Conservation (phyloP, 2,888 invertebrate species). For the Chrysolina oricalcia region DNA sequence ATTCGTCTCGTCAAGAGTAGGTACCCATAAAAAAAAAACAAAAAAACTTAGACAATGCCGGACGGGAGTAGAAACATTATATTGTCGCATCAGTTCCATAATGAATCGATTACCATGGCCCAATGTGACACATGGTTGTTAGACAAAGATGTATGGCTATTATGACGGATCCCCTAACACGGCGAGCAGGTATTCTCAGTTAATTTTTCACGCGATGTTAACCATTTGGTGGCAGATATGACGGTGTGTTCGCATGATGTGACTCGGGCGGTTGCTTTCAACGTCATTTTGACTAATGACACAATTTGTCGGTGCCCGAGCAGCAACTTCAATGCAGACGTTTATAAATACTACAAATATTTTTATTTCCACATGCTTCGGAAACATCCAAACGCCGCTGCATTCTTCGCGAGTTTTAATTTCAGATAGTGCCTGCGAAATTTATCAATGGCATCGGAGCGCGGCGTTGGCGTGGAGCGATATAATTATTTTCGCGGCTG, state of each 20-base stretch:
- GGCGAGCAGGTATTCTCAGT: not conserved
- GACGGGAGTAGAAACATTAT: too few relatives aligned
- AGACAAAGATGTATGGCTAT: not conserved
- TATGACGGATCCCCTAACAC: not conserved
- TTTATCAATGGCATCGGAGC: constrained; percentile 23
- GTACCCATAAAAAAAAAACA: too few relatives aligned
- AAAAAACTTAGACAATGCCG: too few relatives aligned
- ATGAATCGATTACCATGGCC: too few relatives aligned
- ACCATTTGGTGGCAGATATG: constrained; percentile 60
- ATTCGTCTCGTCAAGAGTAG: too few relatives aligned
- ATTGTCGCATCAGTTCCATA: too few relatives aligned
- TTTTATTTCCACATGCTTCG: constrained; percentile 52
- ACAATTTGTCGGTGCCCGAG: constrained; percentile 66
- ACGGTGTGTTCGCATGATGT: constrained; percentile 61
- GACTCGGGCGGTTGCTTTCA: constrained; percentile 60
- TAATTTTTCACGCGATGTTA: constrained; percentile 23
- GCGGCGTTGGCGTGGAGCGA: constrained; percentile 9
- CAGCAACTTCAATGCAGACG: constrained; percentile 60
- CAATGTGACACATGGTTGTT: not conserved
- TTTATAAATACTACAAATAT: constrained; percentile 60
- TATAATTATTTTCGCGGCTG: constrained; percentile 29
- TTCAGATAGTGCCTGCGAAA: constrained; percentile 29
- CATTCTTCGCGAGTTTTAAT: constrained; percentile 52
- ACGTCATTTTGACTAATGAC: constrained; percentile 66
- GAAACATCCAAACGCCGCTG: constrained; percentile 40